Conservation (phyloP, 2,888 invertebrate genomes). For the Pterobdella sp. region DNA sequence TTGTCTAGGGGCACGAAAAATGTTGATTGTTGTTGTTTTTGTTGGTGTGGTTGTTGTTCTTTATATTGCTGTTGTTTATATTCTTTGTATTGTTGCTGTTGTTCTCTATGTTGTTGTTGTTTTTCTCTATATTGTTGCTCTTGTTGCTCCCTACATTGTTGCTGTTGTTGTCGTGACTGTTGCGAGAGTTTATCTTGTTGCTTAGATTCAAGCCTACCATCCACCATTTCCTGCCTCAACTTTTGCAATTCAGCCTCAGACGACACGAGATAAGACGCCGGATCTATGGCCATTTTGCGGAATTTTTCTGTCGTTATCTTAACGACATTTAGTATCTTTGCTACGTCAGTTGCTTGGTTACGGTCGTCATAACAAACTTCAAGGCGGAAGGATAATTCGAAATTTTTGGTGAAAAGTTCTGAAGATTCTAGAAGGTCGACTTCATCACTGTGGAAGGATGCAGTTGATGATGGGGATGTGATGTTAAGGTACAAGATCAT, state of each 20-base stretch:
- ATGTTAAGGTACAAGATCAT: too few species aligned
- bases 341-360: conserved; percentile 6
- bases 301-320: background rate
- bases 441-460: background rate
- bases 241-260: background rate
- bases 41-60: background rate
- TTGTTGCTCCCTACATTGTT: background rate
- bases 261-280: background rate
- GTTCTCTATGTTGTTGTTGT: conserved; percentile 9
- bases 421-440: background rate
- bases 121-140: background rate
- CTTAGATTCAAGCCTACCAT: background rate
- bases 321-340: conserved; percentile 4
- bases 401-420: background rate
- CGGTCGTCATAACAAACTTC: background rate
- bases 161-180: background rate
- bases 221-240: background rate
- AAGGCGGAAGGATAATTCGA: conserved; percentile 6
- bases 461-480: too few species aligned
- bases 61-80: background rate
- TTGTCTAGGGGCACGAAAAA: conserved; percentile 4
- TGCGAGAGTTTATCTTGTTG: background rate
- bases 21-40: background rate
- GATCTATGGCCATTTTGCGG: background rate
- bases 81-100: background rate